Evolutionary conservation across 2,113 vertebrate species (phyloP), one percentile per base, ranked within the genome.

Genomic region (Varanus komodoensis): DNA sequence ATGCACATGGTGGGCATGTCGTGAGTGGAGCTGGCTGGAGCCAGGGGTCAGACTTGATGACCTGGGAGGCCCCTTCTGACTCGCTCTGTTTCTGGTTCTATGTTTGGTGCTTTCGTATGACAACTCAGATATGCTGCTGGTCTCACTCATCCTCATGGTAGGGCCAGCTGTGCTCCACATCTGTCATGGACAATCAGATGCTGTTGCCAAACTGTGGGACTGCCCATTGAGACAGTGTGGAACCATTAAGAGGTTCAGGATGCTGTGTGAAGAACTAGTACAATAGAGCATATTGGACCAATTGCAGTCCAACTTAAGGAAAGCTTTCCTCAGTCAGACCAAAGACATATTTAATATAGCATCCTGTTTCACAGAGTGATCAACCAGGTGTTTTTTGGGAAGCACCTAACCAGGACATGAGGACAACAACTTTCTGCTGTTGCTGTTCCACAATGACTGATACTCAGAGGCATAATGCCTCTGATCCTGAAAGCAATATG

Each of bases 121-220:
- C 57, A 61, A 11, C 57, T 15, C 57, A 61, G 17, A 15, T 61
- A 11, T 61, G 17, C 57, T 64, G 61, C 61, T 8, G 1, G 7
- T 11, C 61, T 64, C 61, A 64, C 61, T 64, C 61, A 19, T 15
- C 61, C 61, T 64, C 61, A 64, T 64, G 61, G 61, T 64, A 64
- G 61, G 15, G 61, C 61, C 17, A 5, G 15, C 17, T 12, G 12
- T 61, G 57, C 17, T 61, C 57, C 19, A 64, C 15, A 64, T 19
- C 15, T 50, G 69, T 84, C 29, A 84, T 69, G 69, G 83, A 84
- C 64, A 57, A 81, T 81, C 29, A 84, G 82, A 50, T 84, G 82
- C 38, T 68, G 25, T 50, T 69, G 82, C 64, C 25, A 57, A 4
- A 74, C 12, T 34, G 15, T 34, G 73, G 71, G 32, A 32, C 32